Evolutionary conservation across 2,113 vertebrate genomes (phyloP).

Genomic region (Peucedramus taeniatus): DNA sequence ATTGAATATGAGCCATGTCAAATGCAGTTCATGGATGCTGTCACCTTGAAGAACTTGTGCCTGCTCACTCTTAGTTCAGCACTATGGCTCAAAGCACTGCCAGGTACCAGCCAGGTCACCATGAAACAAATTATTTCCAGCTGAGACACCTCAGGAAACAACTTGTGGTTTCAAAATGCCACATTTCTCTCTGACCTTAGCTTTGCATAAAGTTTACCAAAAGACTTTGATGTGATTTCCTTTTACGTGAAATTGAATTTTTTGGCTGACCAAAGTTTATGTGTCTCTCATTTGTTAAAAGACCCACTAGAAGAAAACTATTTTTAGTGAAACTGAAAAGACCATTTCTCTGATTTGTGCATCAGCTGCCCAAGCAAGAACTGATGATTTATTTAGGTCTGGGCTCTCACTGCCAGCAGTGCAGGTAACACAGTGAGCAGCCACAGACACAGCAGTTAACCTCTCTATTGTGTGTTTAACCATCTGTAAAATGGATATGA

Average conservation of each 20-base stretch:
- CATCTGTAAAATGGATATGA: conserved; percentile 43
- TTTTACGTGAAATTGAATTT: neutral
- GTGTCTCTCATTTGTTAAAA: neutral
- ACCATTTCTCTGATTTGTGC: neutral
- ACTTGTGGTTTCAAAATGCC: neutral
- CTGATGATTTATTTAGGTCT: neutral
- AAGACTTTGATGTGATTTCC: neutral
- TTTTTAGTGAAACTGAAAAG: neutral
- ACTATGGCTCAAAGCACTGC: fast-evolving
- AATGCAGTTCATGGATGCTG: too few species aligned
- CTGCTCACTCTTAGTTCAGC: neutral
- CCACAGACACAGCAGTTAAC: neutral
- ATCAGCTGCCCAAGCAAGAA: neutral
- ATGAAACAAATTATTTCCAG: neutral
- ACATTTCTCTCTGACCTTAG: neutral
- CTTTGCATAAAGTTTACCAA: neutral
- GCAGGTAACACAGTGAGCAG: neutral
- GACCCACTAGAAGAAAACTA: neutral
- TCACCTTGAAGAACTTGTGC: neutral
- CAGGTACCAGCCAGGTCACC: neutral
- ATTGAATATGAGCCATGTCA: neutral
- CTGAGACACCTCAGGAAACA: neutral
- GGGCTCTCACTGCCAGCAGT: neutral
- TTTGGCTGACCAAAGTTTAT: neutral
- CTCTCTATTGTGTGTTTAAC: conserved; percentile 34